Conservation (phyloP, 2,888 invertebrate genomes). For the Parnassius smintheus region DNA sequence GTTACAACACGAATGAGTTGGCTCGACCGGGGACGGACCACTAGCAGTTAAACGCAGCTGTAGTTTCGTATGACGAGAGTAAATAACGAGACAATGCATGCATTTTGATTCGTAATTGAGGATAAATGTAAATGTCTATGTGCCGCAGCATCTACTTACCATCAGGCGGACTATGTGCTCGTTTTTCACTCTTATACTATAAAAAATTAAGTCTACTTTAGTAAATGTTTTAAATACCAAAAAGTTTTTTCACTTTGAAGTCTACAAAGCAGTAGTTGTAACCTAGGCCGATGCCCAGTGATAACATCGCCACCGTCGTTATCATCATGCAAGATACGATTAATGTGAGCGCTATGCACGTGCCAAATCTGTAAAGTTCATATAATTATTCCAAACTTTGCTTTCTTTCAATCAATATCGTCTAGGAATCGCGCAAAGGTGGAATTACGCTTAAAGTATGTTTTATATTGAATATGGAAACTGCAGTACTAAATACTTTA, state of each 20-base stretch:
- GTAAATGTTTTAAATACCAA: constrained; percentile 31
- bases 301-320: constrained; percentile 31
- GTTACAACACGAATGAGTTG: no score
- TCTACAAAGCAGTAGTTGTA: constrained; percentile 52
- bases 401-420: neutral
- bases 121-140: no score
- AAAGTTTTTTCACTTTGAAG: constrained; percentile 36
- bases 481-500: neutral
- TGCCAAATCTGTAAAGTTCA: constrained; percentile 25
- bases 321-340: constrained; percentile 24
- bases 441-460: neutral
- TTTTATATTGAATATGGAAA: neutral
- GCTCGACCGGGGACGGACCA: no score
- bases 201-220: no score
- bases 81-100: no score
- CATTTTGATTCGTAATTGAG: no score
- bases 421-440: neutral
- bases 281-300: constrained; percentile 44
- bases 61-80: no score
- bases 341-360: constrained; percentile 24
- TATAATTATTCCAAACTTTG: neutral
- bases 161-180: no score
- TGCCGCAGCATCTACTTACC: no score
- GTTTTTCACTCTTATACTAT: no score
- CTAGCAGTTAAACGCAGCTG: no score